Percentiles rank a stretch among this genome's conserved stretches.
These are phyloP conservation scores for Lepilemur ruficaudatus DNA, from an alignment of 2,797 vertebrate genomes.

Conservation along the genomic window DNA sequence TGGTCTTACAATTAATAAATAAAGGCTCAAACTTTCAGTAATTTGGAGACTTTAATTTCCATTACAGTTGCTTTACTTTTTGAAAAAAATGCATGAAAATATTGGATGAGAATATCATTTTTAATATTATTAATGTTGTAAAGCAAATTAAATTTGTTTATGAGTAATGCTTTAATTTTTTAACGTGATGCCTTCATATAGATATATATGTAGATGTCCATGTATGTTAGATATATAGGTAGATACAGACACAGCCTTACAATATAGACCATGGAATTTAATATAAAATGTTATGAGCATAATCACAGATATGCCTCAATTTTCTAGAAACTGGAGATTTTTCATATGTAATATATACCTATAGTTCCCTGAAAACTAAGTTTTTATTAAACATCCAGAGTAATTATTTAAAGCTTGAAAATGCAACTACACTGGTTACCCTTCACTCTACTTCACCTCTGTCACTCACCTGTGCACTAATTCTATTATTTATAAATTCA, in stretches of 20 bases:
- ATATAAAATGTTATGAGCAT: not conserved
- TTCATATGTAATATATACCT: not conserved
- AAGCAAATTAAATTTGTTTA: conserved; percentile 16
- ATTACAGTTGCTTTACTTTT: not conserved
- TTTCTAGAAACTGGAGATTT: not conserved
- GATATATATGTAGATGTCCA: not conserved
- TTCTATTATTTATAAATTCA: not conserved
- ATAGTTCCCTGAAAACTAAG: not conserved
- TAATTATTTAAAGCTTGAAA: not conserved
- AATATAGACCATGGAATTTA: not conserved
- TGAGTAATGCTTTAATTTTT: not conserved
- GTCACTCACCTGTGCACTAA: not conserved
- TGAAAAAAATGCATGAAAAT: not conserved
- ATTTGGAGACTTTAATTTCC: not conserved
- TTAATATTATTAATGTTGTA: not conserved
- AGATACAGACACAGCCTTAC: not conserved
- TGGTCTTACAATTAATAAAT: not conserved
- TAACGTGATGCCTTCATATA: not conserved
- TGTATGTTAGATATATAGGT: not conserved
- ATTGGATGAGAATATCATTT: conserved; percentile 5
- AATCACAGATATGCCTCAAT: not conserved
- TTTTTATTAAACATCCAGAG: not conserved
- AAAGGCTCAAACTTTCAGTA: not conserved
- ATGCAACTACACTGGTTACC: not conserved
- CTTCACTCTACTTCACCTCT: not conserved